These are phyloP conservation scores for Syndactyla subalaris DNA, from an alignment of 2,797 vertebrate genomes.

Conservation along the genomic window DNA sequence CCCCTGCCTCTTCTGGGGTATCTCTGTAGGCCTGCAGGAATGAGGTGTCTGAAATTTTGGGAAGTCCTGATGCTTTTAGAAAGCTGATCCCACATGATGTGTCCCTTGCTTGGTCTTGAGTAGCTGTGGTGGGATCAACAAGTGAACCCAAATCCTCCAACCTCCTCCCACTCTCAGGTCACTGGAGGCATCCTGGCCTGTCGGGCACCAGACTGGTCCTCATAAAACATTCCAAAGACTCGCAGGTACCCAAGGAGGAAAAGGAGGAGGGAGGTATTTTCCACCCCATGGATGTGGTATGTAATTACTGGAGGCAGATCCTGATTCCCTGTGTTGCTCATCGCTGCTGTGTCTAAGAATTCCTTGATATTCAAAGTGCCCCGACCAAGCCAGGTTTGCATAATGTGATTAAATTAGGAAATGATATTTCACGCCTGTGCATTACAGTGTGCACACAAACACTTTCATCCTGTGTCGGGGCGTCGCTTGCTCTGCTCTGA, in stretches of 20 bases:
- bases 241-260: neutral
- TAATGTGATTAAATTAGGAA: neutral
- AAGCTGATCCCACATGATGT: accelerated
- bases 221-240: neutral
- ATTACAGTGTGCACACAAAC: neutral
- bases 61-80: neutral
- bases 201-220: constrained; percentile 24
- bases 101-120: neutral
- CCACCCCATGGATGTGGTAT: neutral
- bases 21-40: neutral
- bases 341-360: neutral
- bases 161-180: neutral
- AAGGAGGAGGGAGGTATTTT: neutral
- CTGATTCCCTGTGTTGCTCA: neutral
- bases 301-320: constrained; percentile 7
- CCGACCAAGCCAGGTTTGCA: neutral
- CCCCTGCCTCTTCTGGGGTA: neutral
- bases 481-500: neutral
- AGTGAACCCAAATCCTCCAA: neutral
- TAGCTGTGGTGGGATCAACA: neutral
- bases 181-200: neutral
- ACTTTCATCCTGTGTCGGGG: neutral
- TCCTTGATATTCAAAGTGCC: constrained; percentile 41
- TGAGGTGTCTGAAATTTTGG: neutral
- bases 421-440: neutral